phyloP scores from a whole-genome alignment of 2,113 vertebrate species.

The Lagopus leucura region DNA sequence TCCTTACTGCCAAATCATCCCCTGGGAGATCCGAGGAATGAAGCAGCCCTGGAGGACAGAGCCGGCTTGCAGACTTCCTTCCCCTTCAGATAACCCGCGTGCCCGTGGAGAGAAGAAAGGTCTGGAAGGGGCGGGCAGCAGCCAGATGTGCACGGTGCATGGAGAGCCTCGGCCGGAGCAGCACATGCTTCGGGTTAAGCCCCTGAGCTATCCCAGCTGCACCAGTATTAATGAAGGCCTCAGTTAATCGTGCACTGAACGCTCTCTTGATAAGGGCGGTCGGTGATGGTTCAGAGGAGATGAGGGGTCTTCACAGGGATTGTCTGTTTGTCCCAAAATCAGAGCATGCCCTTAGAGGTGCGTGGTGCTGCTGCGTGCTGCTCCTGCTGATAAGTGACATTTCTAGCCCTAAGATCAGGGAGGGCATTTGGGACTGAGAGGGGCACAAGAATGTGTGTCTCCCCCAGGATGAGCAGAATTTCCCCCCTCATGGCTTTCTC shows the following conservation, averaged over 20 bases:
- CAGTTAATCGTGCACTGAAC: slow-evolving; percentile 30
- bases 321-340: not conserved
- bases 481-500: not conserved
- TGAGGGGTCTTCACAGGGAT: not conserved
- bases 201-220: slow-evolving; percentile 65
- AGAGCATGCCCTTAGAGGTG: not conserved
- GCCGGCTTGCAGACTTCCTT: slow-evolving; percentile 56
- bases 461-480: not conserved
- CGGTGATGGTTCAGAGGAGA: fast-evolving
- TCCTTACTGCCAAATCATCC: slow-evolving; percentile 37
- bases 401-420: not conserved
- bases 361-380: not conserved
- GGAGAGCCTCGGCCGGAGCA: slow-evolving; percentile 49
- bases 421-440: not conserved
- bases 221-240: slow-evolving; percentile 51
- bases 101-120: slow-evolving; percentile 45
- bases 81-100: slow-evolving; percentile 61
- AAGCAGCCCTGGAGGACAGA: slow-evolving; percentile 22
- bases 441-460: not conserved
- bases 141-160: slow-evolving; percentile 64
- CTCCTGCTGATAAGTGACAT: not conserved
- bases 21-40: slow-evolving; percentile 9
- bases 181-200: slow-evolving; percentile 70
- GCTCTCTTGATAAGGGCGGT: not conserved
- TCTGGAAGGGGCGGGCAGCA: not conserved